Evolutionary conservation across 2,797 vertebrate genomes (phyloP).

Genomic region (Paedocypris micromegethes): DNA sequence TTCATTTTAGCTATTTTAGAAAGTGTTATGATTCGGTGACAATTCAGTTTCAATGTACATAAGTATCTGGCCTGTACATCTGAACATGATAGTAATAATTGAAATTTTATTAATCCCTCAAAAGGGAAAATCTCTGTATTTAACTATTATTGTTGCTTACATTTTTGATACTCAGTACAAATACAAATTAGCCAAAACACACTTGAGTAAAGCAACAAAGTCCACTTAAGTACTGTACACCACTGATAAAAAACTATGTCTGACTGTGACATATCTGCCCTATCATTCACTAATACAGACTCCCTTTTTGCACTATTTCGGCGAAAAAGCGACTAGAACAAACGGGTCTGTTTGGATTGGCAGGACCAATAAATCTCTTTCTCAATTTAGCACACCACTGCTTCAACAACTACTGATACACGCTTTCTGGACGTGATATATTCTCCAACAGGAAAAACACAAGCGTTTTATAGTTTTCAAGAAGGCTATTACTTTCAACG

Average conservation of each 20-base stretch:
- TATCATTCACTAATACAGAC: constrained; percentile 22
- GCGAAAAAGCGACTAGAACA: constrained; percentile 31
- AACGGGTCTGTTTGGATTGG: constrained; percentile 23
- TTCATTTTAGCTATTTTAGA: constrained; percentile 15
- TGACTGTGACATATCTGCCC: constrained; percentile 27
- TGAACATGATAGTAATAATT: background rate
- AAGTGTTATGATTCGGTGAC: background rate
- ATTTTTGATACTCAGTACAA: too few relatives aligned
- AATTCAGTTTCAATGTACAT: background rate
- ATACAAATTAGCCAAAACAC: too few relatives aligned
- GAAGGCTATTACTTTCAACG: constrained; percentile 19
- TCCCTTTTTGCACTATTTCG: constrained; percentile 42
- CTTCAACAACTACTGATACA: constrained; percentile 8
- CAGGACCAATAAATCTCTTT: constrained; percentile 32
- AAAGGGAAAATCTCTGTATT: too few relatives aligned
- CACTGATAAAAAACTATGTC: background rate
- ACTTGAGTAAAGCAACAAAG: too few relatives aligned
- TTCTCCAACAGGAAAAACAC: constrained; percentile 29
- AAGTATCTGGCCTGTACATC: constrained; percentile 4
- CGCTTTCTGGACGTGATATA: constrained; percentile 6
- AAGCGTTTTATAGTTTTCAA: constrained; percentile 24
- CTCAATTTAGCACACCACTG: constrained; percentile 22
- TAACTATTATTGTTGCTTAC: too few relatives aligned
- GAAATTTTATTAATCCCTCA: too few relatives aligned
- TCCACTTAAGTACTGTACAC: too few relatives aligned